Evolutionary conservation across 2,888 invertebrate genomes (phyloP).

Genomic region (Drosophila eohydei): DNA sequence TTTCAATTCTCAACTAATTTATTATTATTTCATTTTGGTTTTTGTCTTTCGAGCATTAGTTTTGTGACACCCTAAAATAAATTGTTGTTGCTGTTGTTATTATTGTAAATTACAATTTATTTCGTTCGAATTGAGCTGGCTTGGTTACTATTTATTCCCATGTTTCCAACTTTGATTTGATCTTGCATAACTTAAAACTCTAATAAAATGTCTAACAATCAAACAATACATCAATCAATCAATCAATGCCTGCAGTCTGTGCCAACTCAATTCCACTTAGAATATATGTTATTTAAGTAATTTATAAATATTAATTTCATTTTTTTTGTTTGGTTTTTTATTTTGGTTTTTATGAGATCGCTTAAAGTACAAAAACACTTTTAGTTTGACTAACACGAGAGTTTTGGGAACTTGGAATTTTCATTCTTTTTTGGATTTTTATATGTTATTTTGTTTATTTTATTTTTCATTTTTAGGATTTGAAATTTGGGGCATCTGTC

Average conservation of each 20-base stretch:
- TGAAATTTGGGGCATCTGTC: conserved; percentile 42
- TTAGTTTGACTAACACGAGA: conserved; percentile 80
- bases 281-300: conserved; percentile 48
- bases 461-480: conserved; percentile 4
- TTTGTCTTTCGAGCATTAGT: conserved; percentile 63
- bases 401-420: conserved; percentile 34
- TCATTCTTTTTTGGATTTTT: conserved; percentile 3
- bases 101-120: conserved; percentile 63
- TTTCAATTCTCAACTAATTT: conserved; percentile 80
- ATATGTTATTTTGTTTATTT: neutral
- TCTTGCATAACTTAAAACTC: conserved; percentile 53
- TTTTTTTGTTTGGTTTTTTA: conserved; percentile 17
- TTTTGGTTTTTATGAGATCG: conserved; percentile 54
- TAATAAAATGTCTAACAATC: conserved; percentile 69
- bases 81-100: conserved; percentile 47
- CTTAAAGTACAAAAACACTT: conserved; percentile 78
- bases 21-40: conserved; percentile 59
- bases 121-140: conserved; percentile 52
- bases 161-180: conserved; percentile 44
- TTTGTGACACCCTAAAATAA: conserved; percentile 74
- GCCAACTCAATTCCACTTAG: conserved; percentile 77
- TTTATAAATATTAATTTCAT: conserved; percentile 47
- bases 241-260: conserved; percentile 68
- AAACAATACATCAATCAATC: conserved; percentile 54
- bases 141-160: conserved; percentile 25